These are phyloP conservation scores for Drosophila ironensis DNA, from an alignment of 1,140 invertebrate species.

Conservation along the genomic window DNA sequence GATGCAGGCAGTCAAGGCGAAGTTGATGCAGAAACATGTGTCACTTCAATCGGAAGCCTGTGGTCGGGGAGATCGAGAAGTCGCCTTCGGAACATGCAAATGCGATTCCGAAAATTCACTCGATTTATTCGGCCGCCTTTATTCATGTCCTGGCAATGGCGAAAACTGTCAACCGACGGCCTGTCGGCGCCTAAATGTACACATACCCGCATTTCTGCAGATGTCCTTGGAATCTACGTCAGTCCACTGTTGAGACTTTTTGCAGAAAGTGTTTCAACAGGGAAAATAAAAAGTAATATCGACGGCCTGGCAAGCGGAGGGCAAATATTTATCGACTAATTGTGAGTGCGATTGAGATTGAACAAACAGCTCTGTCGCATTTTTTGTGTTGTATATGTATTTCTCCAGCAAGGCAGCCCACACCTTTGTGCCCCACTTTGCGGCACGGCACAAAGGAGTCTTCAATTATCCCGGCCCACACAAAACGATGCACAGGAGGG, in stretches of 20 bases:
- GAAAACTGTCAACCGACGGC: conserved; percentile 72
- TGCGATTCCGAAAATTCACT: conserved; percentile 18
- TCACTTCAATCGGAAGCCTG: conserved; percentile 40
- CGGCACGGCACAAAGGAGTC: conserved; percentile 35
- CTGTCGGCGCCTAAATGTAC: conserved; percentile 63
- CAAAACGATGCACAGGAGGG: not conserved
- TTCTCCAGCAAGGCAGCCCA: not conserved
- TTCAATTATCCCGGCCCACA: conserved; percentile 56
- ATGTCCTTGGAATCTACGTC: conserved; percentile 18
- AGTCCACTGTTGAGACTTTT: conserved; percentile 40
- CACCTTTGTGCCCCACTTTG: conserved; percentile 25
- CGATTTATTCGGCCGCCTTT: not conserved
- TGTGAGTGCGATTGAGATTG: conserved; percentile 55
- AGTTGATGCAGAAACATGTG: conserved; percentile 41
- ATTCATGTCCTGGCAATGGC: conserved; percentile 7
- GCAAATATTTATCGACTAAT: conserved; percentile 75
- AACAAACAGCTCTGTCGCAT: conserved; percentile 1
- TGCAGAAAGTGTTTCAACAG: conserved; percentile 5
- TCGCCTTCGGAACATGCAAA: conserved; percentile 67
- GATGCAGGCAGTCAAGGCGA: not conserved
- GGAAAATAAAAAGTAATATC: conserved; percentile 19
- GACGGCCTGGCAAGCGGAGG: conserved; percentile 26
- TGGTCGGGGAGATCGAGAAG: conserved; percentile 42
- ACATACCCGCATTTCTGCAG: conserved; percentile 73
- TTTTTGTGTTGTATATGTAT: no score